Conservation (phyloP, 1,140 invertebrate species). For the Helicoverpa zea region DNA sequence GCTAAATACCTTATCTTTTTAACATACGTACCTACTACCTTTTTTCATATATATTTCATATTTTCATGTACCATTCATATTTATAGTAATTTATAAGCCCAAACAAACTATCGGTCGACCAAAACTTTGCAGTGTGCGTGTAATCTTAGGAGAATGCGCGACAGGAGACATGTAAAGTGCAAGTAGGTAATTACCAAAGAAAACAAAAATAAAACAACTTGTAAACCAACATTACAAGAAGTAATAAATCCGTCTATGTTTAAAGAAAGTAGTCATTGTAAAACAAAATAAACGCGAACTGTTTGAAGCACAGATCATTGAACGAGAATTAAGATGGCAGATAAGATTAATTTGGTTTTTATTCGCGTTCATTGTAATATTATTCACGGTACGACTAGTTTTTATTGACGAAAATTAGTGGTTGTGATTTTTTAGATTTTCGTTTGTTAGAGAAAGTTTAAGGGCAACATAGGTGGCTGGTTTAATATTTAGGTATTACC, state of each 20-base stretch:
- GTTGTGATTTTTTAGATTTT: background rate
- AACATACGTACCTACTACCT: no score
- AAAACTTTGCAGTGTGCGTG: no score
- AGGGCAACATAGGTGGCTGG: background rate
- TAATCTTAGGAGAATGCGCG: no score
- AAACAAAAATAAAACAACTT: no score
- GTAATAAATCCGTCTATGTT: background rate
- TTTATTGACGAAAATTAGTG: slow-evolving; percentile 17
- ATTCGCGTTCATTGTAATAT: background rate
- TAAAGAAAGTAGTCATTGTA: background rate
- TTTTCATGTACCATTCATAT: no score
- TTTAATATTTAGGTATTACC: no score
- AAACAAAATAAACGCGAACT: background rate
- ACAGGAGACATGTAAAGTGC: no score
- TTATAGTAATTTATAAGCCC: no score
- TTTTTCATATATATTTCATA: no score
- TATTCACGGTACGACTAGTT: background rate
- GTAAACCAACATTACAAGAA: background rate
- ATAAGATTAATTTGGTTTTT: background rate
- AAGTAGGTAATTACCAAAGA: no score
- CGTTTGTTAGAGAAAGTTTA: slow-evolving; percentile 1
- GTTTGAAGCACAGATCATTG: background rate
- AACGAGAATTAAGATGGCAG: slow-evolving; percentile 13
- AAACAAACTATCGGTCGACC: no score
- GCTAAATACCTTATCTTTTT: no score